Percentiles rank a stretch among this genome's conserved stretches.
These are phyloP conservation scores for Bubo scandiacus DNA, from an alignment of 2,113 vertebrate species.

Conservation along the genomic window DNA sequence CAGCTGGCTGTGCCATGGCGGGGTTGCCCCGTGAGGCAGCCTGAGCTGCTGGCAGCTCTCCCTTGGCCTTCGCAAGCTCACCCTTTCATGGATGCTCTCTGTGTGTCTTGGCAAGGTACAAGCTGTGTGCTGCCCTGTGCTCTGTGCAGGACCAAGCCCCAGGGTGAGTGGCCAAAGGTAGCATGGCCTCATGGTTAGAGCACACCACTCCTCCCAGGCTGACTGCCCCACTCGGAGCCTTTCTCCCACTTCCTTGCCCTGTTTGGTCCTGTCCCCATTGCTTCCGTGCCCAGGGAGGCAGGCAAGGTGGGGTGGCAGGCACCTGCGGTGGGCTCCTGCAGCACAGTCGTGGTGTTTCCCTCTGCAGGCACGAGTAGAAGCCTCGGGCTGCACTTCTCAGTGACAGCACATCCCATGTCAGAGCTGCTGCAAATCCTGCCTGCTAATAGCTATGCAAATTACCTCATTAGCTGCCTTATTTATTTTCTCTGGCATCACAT, in stretches of 20 bases:
- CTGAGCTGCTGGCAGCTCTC: not conserved
- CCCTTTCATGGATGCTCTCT: not conserved
- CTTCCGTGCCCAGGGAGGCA: rapidly evolving
- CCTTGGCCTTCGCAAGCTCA: not conserved
- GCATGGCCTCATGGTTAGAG: not conserved
- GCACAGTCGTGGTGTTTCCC: not conserved
- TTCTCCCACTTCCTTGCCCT: not conserved
- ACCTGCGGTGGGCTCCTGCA: not conserved
- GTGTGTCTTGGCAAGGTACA: not conserved
- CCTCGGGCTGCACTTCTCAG: not conserved
- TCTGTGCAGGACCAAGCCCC: not conserved
- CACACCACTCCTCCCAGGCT: not conserved
- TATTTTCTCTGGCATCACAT: conserved; percentile 49
- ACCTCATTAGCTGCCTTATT: conserved; percentile 66
- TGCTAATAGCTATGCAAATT: conserved; percentile 73
- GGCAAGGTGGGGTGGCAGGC: not conserved
- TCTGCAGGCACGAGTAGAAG: not conserved
- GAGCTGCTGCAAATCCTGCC: conserved; percentile 41
- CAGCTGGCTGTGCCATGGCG: not conserved
- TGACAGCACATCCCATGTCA: conserved; percentile 50
- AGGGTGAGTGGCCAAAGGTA: rapidly evolving
- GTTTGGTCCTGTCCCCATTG: not conserved
- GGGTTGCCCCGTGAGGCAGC: not conserved
- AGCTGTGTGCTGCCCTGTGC: not conserved
- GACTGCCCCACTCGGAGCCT: not conserved